Evolutionary conservation across 2,797 vertebrate genomes (phyloP).

Genomic region (Acanthis flammea): DNA sequence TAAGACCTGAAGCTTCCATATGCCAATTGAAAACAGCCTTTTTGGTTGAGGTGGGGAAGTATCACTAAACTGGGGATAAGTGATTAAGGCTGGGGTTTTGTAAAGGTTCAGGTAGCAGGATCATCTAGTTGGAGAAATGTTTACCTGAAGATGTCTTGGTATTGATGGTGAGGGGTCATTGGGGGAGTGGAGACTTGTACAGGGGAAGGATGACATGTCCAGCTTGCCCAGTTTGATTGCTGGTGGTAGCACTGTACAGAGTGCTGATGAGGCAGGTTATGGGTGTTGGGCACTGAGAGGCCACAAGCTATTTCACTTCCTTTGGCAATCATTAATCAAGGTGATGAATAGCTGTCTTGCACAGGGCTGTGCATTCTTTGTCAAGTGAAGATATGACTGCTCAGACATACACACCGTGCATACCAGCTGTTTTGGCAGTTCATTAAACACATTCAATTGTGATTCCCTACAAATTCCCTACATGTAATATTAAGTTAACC

Average conservation of each 20-base stretch:
- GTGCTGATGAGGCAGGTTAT: neutral
- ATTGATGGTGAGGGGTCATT: neutral
- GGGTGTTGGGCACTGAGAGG: neutral
- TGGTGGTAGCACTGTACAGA: neutral
- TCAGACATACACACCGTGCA: neutral
- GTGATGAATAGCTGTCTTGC: neutral
- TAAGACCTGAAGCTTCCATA: neutral
- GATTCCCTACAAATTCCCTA: neutral
- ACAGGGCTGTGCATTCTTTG: neutral
- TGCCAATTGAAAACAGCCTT: neutral
- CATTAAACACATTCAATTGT: neutral
- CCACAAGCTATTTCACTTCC: neutral
- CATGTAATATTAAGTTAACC: neutral
- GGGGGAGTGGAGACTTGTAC: neutral
- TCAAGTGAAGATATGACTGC: neutral
- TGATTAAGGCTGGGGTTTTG: neutral
- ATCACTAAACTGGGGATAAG: neutral
- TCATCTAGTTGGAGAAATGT: neutral
- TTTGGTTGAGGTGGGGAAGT: neutral
- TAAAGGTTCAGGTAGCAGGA: neutral
- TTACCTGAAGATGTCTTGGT: neutral
- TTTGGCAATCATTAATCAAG: neutral
- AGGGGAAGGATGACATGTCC: neutral
- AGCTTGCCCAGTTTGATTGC: neutral
- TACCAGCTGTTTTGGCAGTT: neutral